Evolutionary conservation across 2,888 invertebrate genomes (phyloP), one percentile per base, ranked within the genome.

Genomic region (Axea sp.): DNA sequence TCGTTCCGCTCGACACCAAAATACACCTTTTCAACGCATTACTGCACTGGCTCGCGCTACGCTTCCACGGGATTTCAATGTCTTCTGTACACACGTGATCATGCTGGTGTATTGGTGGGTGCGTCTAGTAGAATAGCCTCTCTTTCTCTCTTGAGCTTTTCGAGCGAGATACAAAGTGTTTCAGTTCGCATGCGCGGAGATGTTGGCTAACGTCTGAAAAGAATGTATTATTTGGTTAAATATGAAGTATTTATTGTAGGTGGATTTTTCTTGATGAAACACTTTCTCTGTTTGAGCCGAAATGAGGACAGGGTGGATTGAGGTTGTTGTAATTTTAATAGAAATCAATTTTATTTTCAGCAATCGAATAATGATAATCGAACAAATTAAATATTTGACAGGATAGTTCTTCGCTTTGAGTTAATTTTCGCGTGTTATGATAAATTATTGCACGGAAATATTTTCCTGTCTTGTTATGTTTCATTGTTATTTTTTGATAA

Each of bases 211-310:
- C 64, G 7, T 22, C 28, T 43, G 12, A 22, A 37, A 53, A 47
- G 55, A 65, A 65, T 65, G 51, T 47, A 47, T 55, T 55, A 55
- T 65, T 33, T 43, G 35, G 24, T 39, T 65, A 53, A 64, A 45
- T 55, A 65, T 55, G 55, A 55, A 64, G 55, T 45, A 55, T 55
- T 65, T 55, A 55, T 65, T 65, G 65, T 55, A 65, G 55, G 65
- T 47, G 51, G 65, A 65, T 55, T 65, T 47, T 24, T 28, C 45
- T 17, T n/a, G 33, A 12, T 6, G 8, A 62, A 64, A 43, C 28
- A 55, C 65, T 65, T 53, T 65, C 53, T 65, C 53, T 19, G 51
- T 15, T 41, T 64, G 15, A 7, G 4, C 5, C 6, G 15, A 22
- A 26, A 26, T 15, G 26, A 4, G 14, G 4, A 8, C 4, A 6